Percentiles rank a stretch among this genome's conserved stretches.
These are phyloP conservation scores for Xestia xanthographa DNA, from an alignment of 2,888 invertebrate species.

Conservation along the genomic window DNA sequence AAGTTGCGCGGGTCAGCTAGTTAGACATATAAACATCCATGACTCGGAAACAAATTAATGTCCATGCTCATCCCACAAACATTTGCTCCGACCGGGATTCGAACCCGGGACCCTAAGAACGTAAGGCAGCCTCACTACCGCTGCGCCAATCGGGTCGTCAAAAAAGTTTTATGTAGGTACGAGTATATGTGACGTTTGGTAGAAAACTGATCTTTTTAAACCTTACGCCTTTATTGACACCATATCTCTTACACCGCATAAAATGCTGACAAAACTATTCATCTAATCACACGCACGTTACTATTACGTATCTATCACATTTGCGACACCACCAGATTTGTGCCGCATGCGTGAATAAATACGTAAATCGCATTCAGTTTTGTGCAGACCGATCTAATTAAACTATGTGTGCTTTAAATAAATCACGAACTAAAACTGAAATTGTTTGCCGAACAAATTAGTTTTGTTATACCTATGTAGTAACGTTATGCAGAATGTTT, in stretches of 20 bases:
- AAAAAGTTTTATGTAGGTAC: too few species aligned
- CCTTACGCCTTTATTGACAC: too few species aligned
- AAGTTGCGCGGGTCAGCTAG: too few species aligned
- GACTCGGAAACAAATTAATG: too few species aligned
- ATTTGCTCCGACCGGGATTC: too few species aligned
- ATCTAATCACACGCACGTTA: neutral
- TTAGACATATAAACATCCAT: too few species aligned
- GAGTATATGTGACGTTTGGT: too few species aligned
- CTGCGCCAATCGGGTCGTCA: too few species aligned
- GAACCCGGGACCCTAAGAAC: too few species aligned
- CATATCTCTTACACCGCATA: neutral
- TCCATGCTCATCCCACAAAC: too few species aligned
- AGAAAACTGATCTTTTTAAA: too few species aligned
- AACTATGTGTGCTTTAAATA: slow-evolving; percentile 72
- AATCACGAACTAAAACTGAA: slow-evolving; percentile 73
- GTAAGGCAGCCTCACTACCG: too few species aligned
- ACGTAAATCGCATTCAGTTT: slow-evolving; percentile 61
- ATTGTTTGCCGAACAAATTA: slow-evolving; percentile 69
- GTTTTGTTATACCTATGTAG: slow-evolving; percentile 55
- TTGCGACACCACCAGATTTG: slow-evolving; percentile 44
- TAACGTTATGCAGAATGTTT: slow-evolving; percentile 40
- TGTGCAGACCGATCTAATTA: slow-evolving; percentile 71
- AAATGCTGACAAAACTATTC: neutral
- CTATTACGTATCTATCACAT: slow-evolving; percentile 7
- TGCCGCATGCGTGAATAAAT: slow-evolving; percentile 52